Evolutionary conservation across 2,888 invertebrate species (phyloP).

Genomic region (Neoitamus cyanurus): DNA sequence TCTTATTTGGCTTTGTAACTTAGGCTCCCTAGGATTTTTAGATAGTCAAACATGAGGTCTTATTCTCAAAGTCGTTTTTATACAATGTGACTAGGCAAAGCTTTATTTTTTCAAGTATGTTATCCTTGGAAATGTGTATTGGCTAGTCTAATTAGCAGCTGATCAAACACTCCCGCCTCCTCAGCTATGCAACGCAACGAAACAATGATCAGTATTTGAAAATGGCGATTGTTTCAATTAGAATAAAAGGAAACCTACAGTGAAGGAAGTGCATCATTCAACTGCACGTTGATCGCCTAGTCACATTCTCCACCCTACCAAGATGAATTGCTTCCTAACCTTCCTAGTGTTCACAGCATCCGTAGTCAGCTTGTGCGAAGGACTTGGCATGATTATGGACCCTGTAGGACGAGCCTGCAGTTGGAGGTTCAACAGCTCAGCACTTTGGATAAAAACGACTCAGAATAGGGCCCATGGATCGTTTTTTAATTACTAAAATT

Average conservation of each 20-base stretch:
- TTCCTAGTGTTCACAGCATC: not conserved
- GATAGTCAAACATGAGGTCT: too few relatives aligned
- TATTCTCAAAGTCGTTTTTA: too few relatives aligned
- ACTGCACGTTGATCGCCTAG: not conserved
- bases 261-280: not conserved
- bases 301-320: not conserved
- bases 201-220: not conserved
- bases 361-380: not conserved
- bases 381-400: slow-evolving; percentile 62
- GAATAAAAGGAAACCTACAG: not conserved
- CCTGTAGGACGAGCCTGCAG: slow-evolving; percentile 66
- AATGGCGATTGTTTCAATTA: not conserved
- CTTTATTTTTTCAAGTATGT: too few relatives aligned
- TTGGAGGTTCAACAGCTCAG: slow-evolving; percentile 64
- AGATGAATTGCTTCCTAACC: not conserved
- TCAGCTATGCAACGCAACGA: not conserved
- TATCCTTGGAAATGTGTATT: too few relatives aligned
- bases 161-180: not conserved
- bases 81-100: too few relatives aligned
- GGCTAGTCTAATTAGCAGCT: too few relatives aligned
- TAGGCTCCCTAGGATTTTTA: too few relatives aligned
- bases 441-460: too few relatives aligned
- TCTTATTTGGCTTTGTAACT: too few relatives aligned
- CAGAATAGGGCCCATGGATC: too few relatives aligned
- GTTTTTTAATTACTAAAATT: too few relatives aligned